Base-by-base conservation (phyloP, 1,140 invertebrate species). In the Drosophila quadrilineata region DNA sequence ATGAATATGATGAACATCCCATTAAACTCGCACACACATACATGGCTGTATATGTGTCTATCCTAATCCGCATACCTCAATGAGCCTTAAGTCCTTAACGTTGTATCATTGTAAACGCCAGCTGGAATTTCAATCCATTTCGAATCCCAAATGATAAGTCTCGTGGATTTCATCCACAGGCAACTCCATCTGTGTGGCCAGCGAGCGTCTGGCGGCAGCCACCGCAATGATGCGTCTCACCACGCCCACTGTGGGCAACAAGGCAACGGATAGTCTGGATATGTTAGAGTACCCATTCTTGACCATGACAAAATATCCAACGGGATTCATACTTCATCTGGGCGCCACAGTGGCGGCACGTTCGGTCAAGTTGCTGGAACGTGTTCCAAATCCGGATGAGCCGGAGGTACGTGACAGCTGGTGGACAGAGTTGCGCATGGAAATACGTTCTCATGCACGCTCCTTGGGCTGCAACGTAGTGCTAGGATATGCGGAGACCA, bases 241-340 rank as follows among this genome's bases (percentile, higher is more conserved):
- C 87, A 93, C 54, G 33, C 67, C 87, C 8, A 12, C 71, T 3
- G 76, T 80, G 10, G 60, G 76, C 17, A 49, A 36, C 31, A 85
- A 85, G n/a, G 90, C 92, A 41, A 92, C 93, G 67, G 94, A 94
- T 50, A 93, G 92, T 43, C 89, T 95, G 66, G 95, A 96, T 73
- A 94, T 96, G 93, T 89, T 97, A 72, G 98, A 99, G 89, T 99
- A 98, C 90, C 98, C 98, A 0, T 99, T 99, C 87, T 92, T 99
- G 9, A 99, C 98, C 0, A 95, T 99, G 93, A 93, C 94, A 1
- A 95, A 95, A 71, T 98, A 96, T 90, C 97, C 97, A 16, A 91
- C 93, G 1, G 96, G 95, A 22, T 98, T 99, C 75, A 94, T 99
- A 75, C 90, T 95, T 12, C 95, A 97, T 86, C 92, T 98, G 76